Conservation (phyloP, 1,140 invertebrate genomes). For the Drosophila sp. region DNA sequence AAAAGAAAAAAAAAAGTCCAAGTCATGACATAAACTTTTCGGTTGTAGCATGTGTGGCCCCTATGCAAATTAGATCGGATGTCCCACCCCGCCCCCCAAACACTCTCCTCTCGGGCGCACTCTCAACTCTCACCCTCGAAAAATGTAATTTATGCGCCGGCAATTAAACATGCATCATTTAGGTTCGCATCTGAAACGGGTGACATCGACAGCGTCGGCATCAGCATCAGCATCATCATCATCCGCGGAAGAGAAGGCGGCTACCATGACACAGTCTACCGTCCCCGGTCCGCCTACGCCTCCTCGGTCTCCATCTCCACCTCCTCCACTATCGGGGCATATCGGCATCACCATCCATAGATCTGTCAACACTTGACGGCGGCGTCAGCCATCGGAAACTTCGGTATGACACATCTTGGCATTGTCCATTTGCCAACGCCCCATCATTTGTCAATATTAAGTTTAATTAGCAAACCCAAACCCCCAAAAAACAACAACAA, state of each 20-base stretch:
- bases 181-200: slow-evolving; percentile 57
- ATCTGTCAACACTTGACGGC: slow-evolving; percentile 71
- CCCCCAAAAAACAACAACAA: not conserved
- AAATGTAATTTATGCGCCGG: slow-evolving; percentile 79
- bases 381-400: slow-evolving; percentile 28
- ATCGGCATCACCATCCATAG: slow-evolving; percentile 49
- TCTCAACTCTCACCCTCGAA: slow-evolving; percentile 42
- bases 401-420: slow-evolving; percentile 56
- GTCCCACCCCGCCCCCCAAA: slow-evolving; percentile 36
- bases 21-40: slow-evolving; percentile 5
- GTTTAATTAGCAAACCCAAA: slow-evolving; percentile 68
- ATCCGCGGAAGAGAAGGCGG: slow-evolving; percentile 58
- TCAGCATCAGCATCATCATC: slow-evolving; percentile 39
- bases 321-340: slow-evolving; percentile 14
- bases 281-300: slow-evolving; percentile 3
- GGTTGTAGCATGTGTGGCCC: slow-evolving; percentile 45
- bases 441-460: slow-evolving; percentile 81
- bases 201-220: slow-evolving; percentile 51
- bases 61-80: slow-evolving; percentile 45
- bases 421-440: slow-evolving; percentile 63
- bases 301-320: slow-evolving; percentile 5
- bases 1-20: slow-evolving; percentile 1
- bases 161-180: slow-evolving; percentile 81
- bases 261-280: slow-evolving; percentile 61
- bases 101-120: slow-evolving; percentile 16